Evolutionary conservation across 2,113 vertebrate genomes (phyloP).

Genomic region (Cebus imitator): DNA sequence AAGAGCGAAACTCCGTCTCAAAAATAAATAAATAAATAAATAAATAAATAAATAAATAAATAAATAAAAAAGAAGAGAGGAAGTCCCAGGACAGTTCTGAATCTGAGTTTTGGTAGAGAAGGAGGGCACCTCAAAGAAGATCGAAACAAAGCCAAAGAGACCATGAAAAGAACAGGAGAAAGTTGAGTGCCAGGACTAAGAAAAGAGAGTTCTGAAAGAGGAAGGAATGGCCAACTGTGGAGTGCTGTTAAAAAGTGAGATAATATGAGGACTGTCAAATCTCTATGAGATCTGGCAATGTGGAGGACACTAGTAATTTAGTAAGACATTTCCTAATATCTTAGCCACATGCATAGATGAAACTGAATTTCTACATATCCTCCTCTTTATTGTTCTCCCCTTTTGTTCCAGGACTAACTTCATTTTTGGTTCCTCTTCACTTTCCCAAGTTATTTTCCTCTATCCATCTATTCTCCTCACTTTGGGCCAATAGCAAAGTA

Average conservation of each 20-base stretch:
- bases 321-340: not conserved
- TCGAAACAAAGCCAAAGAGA: not conserved
- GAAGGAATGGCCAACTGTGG: not conserved
- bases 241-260: not conserved
- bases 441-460: not conserved
- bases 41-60: too few relatives aligned
- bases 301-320: not conserved
- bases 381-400: not conserved
- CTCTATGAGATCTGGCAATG: not conserved
- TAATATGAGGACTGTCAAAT: not conserved
- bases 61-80: not conserved
- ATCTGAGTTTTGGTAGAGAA: not conserved
- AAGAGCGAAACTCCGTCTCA: too few relatives aligned
- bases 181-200: not conserved
- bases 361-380: not conserved
- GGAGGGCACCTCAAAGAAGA: not conserved
- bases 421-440: not conserved
- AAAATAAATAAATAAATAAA: too few relatives aligned
- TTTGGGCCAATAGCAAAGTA: not conserved
- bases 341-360: not conserved
- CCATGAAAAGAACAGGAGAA: not conserved
- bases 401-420: not conserved
- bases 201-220: not conserved
- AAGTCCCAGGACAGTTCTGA: not conserved
- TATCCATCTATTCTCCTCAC: not conserved